Evolutionary conservation across 2,797 vertebrate species (phyloP).

Genomic region (Lerista edwardsae): DNA sequence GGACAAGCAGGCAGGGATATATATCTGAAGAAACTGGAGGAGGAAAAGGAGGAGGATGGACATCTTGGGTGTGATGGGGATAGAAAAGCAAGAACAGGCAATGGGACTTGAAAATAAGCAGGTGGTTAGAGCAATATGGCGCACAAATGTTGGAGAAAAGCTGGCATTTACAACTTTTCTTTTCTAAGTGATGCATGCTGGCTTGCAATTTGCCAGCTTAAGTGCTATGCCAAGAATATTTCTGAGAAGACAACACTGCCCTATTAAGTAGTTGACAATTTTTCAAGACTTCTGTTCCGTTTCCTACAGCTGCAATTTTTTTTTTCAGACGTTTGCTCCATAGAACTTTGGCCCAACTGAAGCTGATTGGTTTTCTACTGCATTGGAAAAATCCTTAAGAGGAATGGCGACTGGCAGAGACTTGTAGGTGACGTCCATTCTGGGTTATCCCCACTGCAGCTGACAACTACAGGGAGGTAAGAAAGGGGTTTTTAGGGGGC

Average conservation of each 20-base stretch:
- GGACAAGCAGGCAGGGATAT: not conserved
- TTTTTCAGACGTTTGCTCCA: not conserved
- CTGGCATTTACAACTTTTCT: not conserved
- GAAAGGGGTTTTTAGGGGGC: too few relatives aligned
- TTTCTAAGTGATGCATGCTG: constrained; percentile 16
- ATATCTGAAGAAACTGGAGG: not conserved
- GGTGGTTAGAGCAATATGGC: not conserved
- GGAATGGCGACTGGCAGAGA: too few relatives aligned
- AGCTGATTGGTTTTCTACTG: not conserved
- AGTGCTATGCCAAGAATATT: constrained; percentile 9
- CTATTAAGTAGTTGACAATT: not conserved
- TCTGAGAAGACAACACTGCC: constrained; percentile 24
- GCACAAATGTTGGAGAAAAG: not conserved
- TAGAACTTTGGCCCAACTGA: not conserved
- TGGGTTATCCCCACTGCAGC: too few relatives aligned
- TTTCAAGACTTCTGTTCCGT: not conserved
- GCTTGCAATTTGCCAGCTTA: constrained; percentile 7
- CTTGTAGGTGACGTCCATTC: too few relatives aligned
- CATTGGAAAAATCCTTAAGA: too few relatives aligned
- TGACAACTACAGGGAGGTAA: too few relatives aligned
- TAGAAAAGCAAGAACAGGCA: not conserved
- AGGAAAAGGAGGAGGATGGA: not conserved
- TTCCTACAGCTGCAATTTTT: not conserved
- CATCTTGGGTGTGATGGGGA: not conserved
- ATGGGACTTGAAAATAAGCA: not conserved